Percentiles rank a stretch among this genome's conserved stretches.
phyloP scores from a whole-genome alignment of 2,888 invertebrate species.

The Drosophila cracens region DNA sequence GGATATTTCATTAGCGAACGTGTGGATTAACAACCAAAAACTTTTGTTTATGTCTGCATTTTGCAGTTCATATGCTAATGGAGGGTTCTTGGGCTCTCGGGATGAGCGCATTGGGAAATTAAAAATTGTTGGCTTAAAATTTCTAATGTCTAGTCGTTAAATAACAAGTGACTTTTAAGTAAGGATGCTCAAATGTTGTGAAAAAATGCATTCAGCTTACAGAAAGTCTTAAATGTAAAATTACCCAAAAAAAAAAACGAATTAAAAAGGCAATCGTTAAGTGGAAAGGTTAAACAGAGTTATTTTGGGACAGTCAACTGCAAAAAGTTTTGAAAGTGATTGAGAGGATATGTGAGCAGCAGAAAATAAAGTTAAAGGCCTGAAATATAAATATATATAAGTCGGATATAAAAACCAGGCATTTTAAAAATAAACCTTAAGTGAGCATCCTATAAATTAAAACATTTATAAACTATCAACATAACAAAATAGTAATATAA shows the following conservation, averaged over 20 bases:
- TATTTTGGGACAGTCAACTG: background rate
- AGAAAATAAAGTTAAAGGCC: background rate
- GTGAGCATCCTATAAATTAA: background rate
- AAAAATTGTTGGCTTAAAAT: conserved; percentile 48
- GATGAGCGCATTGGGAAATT: conserved; percentile 72
- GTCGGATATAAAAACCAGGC: background rate
- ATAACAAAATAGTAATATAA: background rate
- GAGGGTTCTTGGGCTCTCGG: conserved; percentile 17
- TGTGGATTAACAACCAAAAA: conserved; percentile 67
- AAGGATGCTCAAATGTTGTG: background rate
- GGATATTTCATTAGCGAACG: conserved; percentile 67
- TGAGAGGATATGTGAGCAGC: background rate
- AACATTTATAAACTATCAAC: background rate
- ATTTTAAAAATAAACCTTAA: background rate
- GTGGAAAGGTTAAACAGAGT: background rate
- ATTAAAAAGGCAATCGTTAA: conserved; percentile 10
- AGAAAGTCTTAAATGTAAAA: background rate
- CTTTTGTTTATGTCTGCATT: conserved; percentile 69
- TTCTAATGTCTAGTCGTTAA: conserved; percentile 40
- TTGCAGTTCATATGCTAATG: conserved; percentile 64
- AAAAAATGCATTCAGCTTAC: background rate
- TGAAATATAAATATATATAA: no score
- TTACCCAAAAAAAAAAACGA: background rate
- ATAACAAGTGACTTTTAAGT: conserved; percentile 26
- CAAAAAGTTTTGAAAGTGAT: background rate